Percentiles rank a stretch among this genome's conserved stretches.
These are phyloP conservation scores for Copidosoma aretas DNA, from an alignment of 2,888 invertebrate species.

Conservation along the genomic window DNA sequence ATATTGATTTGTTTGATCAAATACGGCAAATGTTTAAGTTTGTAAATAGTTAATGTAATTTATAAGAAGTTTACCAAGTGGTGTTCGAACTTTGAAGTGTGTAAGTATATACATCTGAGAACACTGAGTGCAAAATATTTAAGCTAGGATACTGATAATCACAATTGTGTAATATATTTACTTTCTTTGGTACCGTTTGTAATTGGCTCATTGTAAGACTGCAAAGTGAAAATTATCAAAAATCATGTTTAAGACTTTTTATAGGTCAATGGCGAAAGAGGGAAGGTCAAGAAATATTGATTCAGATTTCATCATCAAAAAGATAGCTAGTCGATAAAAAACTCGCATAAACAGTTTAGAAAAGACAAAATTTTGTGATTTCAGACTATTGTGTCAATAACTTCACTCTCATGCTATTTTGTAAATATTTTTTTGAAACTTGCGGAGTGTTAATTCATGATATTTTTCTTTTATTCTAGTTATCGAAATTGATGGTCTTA, in stretches of 20 bases:
- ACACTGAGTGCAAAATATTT: slow-evolving; percentile 38
- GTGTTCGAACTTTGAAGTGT: slow-evolving; percentile 29
- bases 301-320: not conserved
- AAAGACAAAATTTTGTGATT: not conserved
- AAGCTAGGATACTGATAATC: slow-evolving; percentile 20
- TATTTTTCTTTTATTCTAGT: no score
- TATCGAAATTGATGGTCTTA: no score
- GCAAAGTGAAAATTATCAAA: slow-evolving; percentile 45
- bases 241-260: slow-evolving; percentile 21
- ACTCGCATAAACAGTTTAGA: not conserved
- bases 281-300: not conserved
- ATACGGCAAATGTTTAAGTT: slow-evolving; percentile 26
- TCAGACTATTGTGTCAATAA: not conserved
- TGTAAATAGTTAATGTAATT: slow-evolving; percentile 35
- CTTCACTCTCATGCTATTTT: not conserved
- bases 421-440: not conserved
- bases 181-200: slow-evolving; percentile 44
- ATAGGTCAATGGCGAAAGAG: slow-evolving; percentile 10
- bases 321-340: no score
- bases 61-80: slow-evolving; percentile 32
- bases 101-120: slow-evolving; percentile 28
- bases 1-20: slow-evolving; percentile 8
- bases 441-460: not conserved
- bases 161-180: slow-evolving; percentile 31
- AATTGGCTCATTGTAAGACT: slow-evolving; percentile 51